A percentile compares a stretch with the other conserved stretches of the same genome.
Conservation (phyloP, 2,888 invertebrate genomes). For the Tenthredo notha region DNA sequence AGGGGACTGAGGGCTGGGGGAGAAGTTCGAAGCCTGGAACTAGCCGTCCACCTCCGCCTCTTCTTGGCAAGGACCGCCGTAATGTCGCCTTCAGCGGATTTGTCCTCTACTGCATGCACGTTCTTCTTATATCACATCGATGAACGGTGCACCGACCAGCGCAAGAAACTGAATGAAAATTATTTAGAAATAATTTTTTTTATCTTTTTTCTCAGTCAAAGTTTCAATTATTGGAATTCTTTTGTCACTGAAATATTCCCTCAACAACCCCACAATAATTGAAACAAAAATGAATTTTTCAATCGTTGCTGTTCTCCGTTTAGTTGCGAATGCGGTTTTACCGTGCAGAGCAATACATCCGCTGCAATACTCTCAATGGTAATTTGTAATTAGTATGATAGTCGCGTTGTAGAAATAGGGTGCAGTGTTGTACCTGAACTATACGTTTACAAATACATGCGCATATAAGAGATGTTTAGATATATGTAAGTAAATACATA, state of each 20-base stretch:
- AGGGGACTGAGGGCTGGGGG: neutral
- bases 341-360: neutral
- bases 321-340: neutral
- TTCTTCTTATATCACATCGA: neutral
- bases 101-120: slow-evolving; percentile 19
- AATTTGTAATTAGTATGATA: slow-evolving; percentile 46
- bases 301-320: neutral
- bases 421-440: neutral
- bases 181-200: neutral
- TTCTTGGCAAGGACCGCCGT: slow-evolving; percentile 7
- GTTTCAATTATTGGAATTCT: too few species aligned
- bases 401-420: slow-evolving; percentile 26
- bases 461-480: neutral
- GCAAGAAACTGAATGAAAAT: neutral
- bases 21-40: slow-evolving; percentile 14
- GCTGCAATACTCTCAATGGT: slow-evolving; percentile 14
- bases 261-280: neutral
- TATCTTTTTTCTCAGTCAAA: neutral
- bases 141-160: neutral
- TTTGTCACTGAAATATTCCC: neutral
- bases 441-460: neutral
- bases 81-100: slow-evolving; percentile 41
- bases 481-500: neutral
- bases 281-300: neutral
- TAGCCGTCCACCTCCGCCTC: slow-evolving; percentile 17